phyloP scores from a whole-genome alignment of 2,113 vertebrate genomes.

The Pomatorhinus ruficollis region DNA sequence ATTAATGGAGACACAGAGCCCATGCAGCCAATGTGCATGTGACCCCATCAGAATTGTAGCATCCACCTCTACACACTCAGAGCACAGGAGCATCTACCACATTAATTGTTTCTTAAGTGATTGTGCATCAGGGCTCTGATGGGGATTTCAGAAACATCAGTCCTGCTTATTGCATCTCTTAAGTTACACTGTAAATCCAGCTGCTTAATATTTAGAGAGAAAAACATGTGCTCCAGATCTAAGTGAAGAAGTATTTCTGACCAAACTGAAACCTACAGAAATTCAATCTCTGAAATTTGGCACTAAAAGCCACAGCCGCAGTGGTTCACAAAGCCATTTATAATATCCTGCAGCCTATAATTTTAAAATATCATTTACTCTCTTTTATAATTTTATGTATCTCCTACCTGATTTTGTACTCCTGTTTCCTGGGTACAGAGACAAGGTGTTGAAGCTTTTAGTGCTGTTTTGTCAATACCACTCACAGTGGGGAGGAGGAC shows the following conservation, averaged over 20 bases:
- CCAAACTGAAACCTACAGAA: background rate
- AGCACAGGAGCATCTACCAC: background rate
- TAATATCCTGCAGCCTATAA: background rate
- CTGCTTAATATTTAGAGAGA: background rate
- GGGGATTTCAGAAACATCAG: background rate
- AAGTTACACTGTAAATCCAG: background rate
- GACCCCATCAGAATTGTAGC: rapidly evolving
- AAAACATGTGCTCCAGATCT: background rate
- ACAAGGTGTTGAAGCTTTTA: background rate
- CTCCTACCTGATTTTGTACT: background rate
- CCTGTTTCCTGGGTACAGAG: background rate
- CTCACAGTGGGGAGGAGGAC: rapidly evolving
- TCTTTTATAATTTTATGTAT: background rate
- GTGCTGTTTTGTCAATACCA: background rate
- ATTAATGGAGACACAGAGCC: background rate
- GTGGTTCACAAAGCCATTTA: background rate
- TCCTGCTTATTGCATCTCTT: background rate
- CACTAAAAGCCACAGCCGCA: background rate
- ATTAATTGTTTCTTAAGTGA: background rate
- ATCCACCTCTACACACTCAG: rapidly evolving
- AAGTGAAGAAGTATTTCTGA: background rate
- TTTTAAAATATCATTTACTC: background rate
- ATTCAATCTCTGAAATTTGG: background rate
- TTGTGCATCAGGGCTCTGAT: background rate
- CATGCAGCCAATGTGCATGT: rapidly evolving